phyloP scores from a whole-genome alignment of 1,140 invertebrate genomes.

The Pseudomyrmex cubaensis region DNA sequence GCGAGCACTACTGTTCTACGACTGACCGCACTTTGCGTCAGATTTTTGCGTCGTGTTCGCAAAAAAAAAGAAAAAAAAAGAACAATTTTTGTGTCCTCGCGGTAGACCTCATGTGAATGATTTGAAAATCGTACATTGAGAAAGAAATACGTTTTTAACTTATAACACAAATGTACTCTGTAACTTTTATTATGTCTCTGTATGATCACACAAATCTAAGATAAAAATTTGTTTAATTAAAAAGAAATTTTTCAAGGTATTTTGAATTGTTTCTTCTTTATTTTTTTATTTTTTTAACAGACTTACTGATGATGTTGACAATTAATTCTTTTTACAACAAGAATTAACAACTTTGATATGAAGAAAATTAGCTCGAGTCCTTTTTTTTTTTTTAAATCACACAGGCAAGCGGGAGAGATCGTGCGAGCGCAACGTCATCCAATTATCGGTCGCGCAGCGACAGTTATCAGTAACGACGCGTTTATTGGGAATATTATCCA shows the following conservation, averaged over 20 bases:
- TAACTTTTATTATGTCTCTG: not conserved
- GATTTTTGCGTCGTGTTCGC: slow-evolving; percentile 8
- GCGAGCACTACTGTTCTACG: not conserved
- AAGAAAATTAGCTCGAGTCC: slow-evolving; percentile 34
- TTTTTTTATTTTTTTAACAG: not conserved
- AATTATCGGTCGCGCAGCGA: slow-evolving; percentile 58
- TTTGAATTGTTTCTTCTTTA: no score
- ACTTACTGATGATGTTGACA: slow-evolving; percentile 3
- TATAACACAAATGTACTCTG: no score
- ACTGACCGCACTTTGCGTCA: not conserved
- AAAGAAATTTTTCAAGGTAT: no score
- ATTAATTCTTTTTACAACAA: slow-evolving; percentile 33
- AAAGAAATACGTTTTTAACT: no score
- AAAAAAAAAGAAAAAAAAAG: not conserved
- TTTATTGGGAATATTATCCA: slow-evolving; percentile 61
- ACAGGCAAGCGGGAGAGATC: slow-evolving; percentile 44
- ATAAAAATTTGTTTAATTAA: no score
- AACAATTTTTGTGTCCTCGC: not conserved
- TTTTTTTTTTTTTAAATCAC: slow-evolving; percentile 27
- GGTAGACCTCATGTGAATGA: not conserved
- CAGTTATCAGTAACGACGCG: slow-evolving; percentile 63
- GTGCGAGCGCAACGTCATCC: slow-evolving; percentile 55
- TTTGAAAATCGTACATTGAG: not conserved
- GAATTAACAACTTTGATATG: slow-evolving; percentile 28
- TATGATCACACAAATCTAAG: not conserved